A percentile compares a stretch with the other conserved stretches of the same genome.
Conservation (phyloP, 2,113 vertebrate species). For the Gasterosteus nipponicus region DNA sequence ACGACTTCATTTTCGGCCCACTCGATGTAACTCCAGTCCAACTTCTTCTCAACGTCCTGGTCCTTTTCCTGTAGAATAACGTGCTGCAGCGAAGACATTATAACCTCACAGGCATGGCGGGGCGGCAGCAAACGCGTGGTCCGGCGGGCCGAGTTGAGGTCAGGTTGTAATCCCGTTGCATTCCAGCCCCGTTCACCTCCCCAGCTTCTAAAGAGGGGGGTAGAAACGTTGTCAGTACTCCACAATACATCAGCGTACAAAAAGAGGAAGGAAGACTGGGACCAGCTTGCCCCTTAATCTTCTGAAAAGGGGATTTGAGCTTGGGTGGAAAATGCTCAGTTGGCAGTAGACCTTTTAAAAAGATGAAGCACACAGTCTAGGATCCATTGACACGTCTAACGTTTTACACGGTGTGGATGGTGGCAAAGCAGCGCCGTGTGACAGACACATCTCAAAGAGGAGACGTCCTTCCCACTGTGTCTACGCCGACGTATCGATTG, state of each 20-base stretch:
- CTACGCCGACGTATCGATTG: not conserved
- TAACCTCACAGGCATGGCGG: conserved; percentile 75
- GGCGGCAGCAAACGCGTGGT: conserved; percentile 35
- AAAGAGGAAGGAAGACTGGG: conserved; percentile 30
- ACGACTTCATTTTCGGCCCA: conserved; percentile 72
- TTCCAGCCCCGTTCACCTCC: conserved; percentile 58
- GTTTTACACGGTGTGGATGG: not conserved
- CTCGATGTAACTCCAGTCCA: conserved; percentile 79
- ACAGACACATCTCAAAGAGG: not conserved
- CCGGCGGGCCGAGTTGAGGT: conserved; percentile 48
- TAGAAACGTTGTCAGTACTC: conserved; percentile 35
- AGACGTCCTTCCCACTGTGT: not conserved
- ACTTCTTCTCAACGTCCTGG: conserved; percentile 67
- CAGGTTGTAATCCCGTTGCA: conserved; percentile 66
- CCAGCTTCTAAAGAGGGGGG: conserved; percentile 49
- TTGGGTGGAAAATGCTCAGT: conserved; percentile 10
- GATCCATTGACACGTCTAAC: not conserved
- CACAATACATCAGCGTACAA: not conserved
- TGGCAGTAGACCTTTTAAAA: conserved; percentile 3
- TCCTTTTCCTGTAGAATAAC: conserved; percentile 72
- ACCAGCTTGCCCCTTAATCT: conserved; percentile 28
- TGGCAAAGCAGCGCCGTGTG: not conserved
- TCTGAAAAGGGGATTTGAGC: conserved; percentile 32
- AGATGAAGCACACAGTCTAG: not conserved
- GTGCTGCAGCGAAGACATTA: conserved; percentile 78